These are phyloP conservation scores for Chromis chromis DNA, from an alignment of 2,797 vertebrate species.

Conservation along the genomic window DNA sequence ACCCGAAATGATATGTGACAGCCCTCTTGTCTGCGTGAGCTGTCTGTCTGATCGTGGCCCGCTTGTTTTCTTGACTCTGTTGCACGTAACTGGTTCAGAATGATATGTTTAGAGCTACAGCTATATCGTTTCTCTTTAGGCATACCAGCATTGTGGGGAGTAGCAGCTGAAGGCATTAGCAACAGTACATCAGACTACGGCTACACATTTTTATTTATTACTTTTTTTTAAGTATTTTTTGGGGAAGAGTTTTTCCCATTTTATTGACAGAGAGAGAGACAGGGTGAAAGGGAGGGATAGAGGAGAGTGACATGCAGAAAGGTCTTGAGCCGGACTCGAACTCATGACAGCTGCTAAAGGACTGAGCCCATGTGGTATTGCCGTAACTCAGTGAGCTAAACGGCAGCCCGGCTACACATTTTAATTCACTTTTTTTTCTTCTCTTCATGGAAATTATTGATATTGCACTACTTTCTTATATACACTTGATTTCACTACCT, in stretches of 20 bases:
- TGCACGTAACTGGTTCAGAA: constrained; percentile 12
- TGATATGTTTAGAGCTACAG: constrained; percentile 17
- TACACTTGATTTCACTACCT: neutral
- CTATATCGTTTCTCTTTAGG: constrained; percentile 14
- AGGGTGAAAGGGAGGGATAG: too few relatives aligned
- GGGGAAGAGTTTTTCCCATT: too few relatives aligned
- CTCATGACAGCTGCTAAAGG: too few relatives aligned
- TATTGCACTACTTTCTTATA: constrained; percentile 6
- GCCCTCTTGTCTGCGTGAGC: constrained; percentile 1
- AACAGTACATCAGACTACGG: neutral
- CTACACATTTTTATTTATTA: constrained; percentile 11
- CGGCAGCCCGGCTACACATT: constrained; percentile 13
- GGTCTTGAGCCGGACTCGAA: too few relatives aligned
- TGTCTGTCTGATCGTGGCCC: constrained; percentile 1
- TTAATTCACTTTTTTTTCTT: constrained; percentile 1
- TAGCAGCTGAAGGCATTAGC: constrained; percentile 8
- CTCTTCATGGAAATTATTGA: constrained; percentile 9
- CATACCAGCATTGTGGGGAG: constrained; percentile 4
- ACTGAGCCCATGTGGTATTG: too few relatives aligned
- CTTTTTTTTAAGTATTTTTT: too few relatives aligned
- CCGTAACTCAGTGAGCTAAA: too few relatives aligned
- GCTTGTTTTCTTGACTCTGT: constrained; percentile 19
- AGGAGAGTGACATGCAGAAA: too few relatives aligned
- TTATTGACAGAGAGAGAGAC: too few relatives aligned
- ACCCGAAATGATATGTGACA: constrained; percentile 2